These are phyloP conservation scores for Hololepta plana DNA, from an alignment of 2,888 invertebrate genomes.

Conservation along the genomic window DNA sequence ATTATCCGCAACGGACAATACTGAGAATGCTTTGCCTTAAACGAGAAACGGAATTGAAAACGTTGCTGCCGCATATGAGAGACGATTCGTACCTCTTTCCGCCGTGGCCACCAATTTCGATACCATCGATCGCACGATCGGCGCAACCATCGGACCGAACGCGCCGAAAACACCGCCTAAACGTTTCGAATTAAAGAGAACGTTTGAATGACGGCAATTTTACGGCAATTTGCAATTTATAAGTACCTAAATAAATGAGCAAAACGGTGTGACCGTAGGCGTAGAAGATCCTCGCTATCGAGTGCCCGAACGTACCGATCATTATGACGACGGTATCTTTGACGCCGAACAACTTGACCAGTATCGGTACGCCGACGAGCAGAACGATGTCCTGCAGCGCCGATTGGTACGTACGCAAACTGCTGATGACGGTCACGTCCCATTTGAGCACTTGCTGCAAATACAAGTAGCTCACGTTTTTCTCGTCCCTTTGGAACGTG, in stretches of 20 bases:
- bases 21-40: conserved; percentile 55
- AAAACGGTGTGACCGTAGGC: conserved; percentile 35
- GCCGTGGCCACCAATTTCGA: conserved; percentile 54
- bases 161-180: conserved; percentile 53
- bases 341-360: conserved; percentile 48
- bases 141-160: conserved; percentile 62
- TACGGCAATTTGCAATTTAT: too few relatives aligned
- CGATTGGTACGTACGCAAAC: conserved; percentile 53
- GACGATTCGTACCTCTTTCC: conserved; percentile 41
- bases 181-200: conserved; percentile 6
- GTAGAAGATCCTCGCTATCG: conserved; percentile 48
- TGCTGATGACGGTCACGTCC: conserved; percentile 48
- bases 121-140: conserved; percentile 63
- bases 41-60: conserved; percentile 10
- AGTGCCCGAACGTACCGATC: conserved; percentile 51
- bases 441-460: conserved; percentile 54
- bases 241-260: conserved; percentile 45
- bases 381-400: conserved; percentile 51
- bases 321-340: conserved; percentile 56
- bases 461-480: conserved; percentile 55
- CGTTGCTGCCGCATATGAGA: background rate
- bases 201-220: too few relatives aligned
- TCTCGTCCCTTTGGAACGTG: conserved; percentile 71
- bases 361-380: conserved; percentile 49
- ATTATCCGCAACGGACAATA: conserved; percentile 64